These are phyloP conservation scores for Podarcis raffonei DNA, from an alignment of 2,113 vertebrate genomes.

Conservation along the genomic window DNA sequence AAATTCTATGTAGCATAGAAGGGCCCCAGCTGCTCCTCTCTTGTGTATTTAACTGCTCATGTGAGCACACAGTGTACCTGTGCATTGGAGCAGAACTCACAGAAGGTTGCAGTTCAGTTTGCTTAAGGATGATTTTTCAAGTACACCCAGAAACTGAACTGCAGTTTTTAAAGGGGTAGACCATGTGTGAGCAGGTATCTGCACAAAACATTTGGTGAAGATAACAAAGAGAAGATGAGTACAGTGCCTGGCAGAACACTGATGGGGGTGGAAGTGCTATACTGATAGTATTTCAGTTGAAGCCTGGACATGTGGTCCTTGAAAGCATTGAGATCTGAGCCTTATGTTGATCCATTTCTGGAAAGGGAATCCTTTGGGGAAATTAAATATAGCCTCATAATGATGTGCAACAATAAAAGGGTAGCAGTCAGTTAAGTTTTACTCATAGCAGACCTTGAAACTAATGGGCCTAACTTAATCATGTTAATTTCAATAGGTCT, in stretches of 20 bases:
- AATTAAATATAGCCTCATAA: neutral
- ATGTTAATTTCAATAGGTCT: too few species aligned
- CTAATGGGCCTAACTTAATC: too few species aligned
- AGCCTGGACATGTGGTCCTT: neutral
- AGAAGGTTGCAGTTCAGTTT: neutral
- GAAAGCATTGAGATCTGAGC: neutral
- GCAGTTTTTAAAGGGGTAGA: neutral
- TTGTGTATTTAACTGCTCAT: neutral
- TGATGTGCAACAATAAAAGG: neutral
- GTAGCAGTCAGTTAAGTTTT: too few species aligned
- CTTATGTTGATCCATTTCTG: rapidly evolving
- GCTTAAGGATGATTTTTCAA: neutral
- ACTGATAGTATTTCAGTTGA: neutral
- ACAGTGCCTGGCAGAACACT: neutral
- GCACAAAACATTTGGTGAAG: neutral
- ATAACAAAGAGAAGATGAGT: neutral
- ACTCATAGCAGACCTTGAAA: too few species aligned
- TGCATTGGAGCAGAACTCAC: neutral
- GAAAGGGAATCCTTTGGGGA: rapidly evolving
- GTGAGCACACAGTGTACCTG: neutral
- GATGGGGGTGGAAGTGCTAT: neutral
- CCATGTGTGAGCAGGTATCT: neutral
- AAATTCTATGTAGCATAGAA: neutral
- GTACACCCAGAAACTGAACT: neutral
- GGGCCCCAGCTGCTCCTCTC: neutral